These are phyloP conservation scores for Mycalesis mineus DNA, from an alignment of 2,888 invertebrate genomes.

Conservation along the genomic window DNA sequence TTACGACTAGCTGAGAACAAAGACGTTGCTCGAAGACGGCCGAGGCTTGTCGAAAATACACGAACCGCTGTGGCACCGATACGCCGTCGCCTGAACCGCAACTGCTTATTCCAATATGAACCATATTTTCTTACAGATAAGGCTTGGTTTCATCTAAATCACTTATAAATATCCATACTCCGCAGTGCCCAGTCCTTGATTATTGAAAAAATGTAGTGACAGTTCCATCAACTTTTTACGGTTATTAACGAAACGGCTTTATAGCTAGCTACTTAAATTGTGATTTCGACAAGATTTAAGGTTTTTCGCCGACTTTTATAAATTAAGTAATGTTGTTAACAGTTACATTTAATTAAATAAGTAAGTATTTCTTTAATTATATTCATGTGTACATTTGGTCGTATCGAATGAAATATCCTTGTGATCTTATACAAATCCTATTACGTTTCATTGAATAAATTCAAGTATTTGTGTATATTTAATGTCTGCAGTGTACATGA, in stretches of 20 bases:
- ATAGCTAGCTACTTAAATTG: slow-evolving; percentile 7
- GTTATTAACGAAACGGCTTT: slow-evolving; percentile 22
- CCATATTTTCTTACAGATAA: slow-evolving; percentile 1
- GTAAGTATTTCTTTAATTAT: background rate
- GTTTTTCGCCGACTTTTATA: background rate
- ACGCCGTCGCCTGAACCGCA: slow-evolving; percentile 29
- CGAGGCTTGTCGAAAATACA: slow-evolving; percentile 48
- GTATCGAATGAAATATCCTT: no score
- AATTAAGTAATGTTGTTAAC: background rate
- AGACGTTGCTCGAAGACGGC: slow-evolving; percentile 30
- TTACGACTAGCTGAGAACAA: slow-evolving; percentile 38
- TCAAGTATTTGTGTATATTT: no score
- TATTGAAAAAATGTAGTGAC: slow-evolving; percentile 51
- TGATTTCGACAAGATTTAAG: background rate
- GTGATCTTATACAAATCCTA: no score
- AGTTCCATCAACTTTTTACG: slow-evolving; percentile 42
- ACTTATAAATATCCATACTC: slow-evolving; percentile 31
- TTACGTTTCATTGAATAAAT: no score
- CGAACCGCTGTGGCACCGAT: slow-evolving; percentile 53
- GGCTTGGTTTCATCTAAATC: background rate
- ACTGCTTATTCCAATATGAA: slow-evolving; percentile 2
- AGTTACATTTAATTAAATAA: background rate
- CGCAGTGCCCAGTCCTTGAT: slow-evolving; percentile 48
- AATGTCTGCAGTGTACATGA: no score
- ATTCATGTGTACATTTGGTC: no score